These are phyloP conservation scores for Odiellus spinosus DNA, from an alignment of 2,888 invertebrate species.

Conservation along the genomic window DNA sequence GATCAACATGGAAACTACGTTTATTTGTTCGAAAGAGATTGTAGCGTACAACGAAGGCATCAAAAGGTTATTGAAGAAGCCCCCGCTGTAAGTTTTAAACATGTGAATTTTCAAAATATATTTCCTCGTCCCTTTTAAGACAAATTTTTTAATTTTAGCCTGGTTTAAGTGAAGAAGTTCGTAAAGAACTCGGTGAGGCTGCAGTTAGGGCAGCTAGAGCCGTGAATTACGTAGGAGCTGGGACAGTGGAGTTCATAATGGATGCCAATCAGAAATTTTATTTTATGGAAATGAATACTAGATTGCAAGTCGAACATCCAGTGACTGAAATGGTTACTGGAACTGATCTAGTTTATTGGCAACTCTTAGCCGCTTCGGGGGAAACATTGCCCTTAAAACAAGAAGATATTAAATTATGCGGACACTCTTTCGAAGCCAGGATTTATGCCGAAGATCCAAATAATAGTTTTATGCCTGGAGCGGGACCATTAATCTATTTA, in stretches of 20 bases:
- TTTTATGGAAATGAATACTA: conserved; percentile 99
- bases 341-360: conserved; percentile 97
- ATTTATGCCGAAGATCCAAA: conserved; percentile 75
- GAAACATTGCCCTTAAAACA: conserved; percentile 67
- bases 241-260: conserved; percentile 90
- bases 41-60: conserved; percentile 97
- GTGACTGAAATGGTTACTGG: conserved; percentile 95
- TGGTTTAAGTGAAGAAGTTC: conserved; percentile 56
- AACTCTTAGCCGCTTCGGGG: conserved; percentile 65
- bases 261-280: conserved; percentile 76
- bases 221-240: conserved; percentile 67
- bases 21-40: conserved; percentile 92
- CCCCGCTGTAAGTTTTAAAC: conserved; percentile 35
- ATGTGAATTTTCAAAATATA: background rate
- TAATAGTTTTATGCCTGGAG: conserved; percentile 77
- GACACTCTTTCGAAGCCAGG: conserved; percentile 90
- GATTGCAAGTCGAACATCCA: conserved; percentile 82
- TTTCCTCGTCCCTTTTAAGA: background rate
- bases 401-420: conserved; percentile 53
- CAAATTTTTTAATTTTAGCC: conserved; percentile 42
- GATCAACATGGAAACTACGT: conserved; percentile 79
- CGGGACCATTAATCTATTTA: conserved; percentile 64
- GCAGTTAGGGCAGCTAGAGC: conserved; percentile 88
- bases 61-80: conserved; percentile 99
- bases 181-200: conserved; percentile 63